Conservation (phyloP, 2,113 vertebrate species). For the Salvelinus namaycush region DNA sequence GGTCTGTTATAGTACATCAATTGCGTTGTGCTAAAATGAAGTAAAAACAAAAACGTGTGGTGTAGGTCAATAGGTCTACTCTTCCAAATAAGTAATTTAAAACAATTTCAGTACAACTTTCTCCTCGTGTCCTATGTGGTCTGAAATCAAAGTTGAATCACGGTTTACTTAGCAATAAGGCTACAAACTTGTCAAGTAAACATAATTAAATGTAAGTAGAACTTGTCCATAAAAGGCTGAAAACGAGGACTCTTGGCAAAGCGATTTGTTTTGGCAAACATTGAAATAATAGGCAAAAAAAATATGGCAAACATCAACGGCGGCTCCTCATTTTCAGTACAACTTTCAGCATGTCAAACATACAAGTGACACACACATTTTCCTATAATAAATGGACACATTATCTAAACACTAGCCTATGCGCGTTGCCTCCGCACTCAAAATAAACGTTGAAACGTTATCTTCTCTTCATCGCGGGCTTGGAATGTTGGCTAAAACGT, state of each 20-base stretch:
- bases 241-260: constrained; percentile 24
- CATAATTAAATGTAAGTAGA: constrained; percentile 17
- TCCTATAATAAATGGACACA: not conserved
- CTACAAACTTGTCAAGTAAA: constrained; percentile 14
- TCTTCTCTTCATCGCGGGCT: not conserved
- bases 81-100: constrained; percentile 15
- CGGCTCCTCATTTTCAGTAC: not conserved
- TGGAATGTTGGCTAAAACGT: not conserved
- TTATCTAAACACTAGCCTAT: not conserved
- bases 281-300: constrained; percentile 9
- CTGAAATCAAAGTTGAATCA: constrained; percentile 63
- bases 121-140: constrained; percentile 12
- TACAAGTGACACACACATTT: not conserved
- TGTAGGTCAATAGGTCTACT: not conserved
- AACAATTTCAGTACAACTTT: constrained; percentile 58
- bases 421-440: not conserved
- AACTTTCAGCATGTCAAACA: not conserved
- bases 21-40: not conserved
- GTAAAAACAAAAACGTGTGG: not conserved
- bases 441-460: constrained; percentile 17
- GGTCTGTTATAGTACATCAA: constrained; percentile 37
- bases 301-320: not conserved
- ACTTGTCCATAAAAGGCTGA: constrained; percentile 45
- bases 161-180: constrained; percentile 26
- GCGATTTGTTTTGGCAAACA: constrained; percentile 5